These are phyloP conservation scores for Calidris pygmaea DNA, from an alignment of 2,113 vertebrate species.

Conservation along the genomic window DNA sequence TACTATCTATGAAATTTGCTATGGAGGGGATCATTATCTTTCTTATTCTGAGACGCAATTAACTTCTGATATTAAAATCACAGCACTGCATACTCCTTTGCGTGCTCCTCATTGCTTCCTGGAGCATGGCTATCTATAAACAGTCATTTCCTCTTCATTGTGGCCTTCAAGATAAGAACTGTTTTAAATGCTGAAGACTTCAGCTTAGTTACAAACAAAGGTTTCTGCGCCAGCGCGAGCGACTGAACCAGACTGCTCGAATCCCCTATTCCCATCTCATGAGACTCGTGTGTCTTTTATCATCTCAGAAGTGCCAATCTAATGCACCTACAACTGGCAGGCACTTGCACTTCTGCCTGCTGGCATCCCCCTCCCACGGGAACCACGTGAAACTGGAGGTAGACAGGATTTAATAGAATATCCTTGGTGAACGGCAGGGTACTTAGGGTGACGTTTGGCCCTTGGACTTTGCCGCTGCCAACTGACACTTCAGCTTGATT, in stretches of 20 bases:
- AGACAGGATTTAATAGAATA: neutral
- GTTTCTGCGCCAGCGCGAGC: neutral
- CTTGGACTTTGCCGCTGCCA: neutral
- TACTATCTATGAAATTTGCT: neutral
- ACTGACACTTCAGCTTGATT: slow-evolving; percentile 10
- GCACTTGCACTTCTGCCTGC: neutral
- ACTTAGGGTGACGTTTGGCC: neutral
- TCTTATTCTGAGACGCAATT: neutral
- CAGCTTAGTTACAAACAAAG: neutral
- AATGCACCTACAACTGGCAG: neutral
- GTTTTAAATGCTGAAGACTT: slow-evolving; percentile 14
- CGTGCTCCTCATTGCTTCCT: neutral
- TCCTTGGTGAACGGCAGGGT: neutral
- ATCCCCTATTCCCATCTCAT: slow-evolving; percentile 18
- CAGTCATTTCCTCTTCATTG: neutral
- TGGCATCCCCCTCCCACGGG: neutral
- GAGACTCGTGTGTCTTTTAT: neutral
- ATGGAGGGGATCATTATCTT: neutral
- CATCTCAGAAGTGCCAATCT: slow-evolving; percentile 33
- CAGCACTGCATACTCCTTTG: neutral
- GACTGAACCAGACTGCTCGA: neutral
- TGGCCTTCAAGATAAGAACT: neutral
- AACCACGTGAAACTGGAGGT: neutral
- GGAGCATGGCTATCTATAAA: neutral
- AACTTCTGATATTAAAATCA: neutral